phyloP scores from a whole-genome alignment of 1,140 invertebrate genomes.

The Maniola jurtina region DNA sequence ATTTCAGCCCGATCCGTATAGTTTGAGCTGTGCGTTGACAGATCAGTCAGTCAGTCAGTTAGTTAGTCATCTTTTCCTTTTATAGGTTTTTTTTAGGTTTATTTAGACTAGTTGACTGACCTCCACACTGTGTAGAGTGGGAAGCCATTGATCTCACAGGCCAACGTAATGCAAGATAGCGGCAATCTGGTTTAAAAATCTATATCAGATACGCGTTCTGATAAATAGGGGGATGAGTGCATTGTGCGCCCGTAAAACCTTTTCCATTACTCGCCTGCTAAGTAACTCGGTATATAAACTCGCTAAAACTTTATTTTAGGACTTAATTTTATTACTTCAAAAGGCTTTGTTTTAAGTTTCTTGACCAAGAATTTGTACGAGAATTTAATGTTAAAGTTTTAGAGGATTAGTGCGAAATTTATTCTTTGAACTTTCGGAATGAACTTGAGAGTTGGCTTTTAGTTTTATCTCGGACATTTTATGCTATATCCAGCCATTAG shows the following conservation, averaged over 20 bases:
- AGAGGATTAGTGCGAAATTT: constrained; percentile 26
- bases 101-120: no score
- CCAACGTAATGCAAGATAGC: not conserved
- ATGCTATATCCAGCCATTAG: constrained; percentile 2
- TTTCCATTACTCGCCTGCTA: constrained; percentile 24
- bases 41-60: no score
- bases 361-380: constrained; percentile 28
- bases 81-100: no score
- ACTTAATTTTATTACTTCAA: constrained; percentile 31
- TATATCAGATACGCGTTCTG: constrained; percentile 24
- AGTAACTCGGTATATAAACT: constrained; percentile 29
- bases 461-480: constrained; percentile 18
- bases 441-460: constrained; percentile 21
- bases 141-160: no score
- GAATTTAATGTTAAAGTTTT: constrained; percentile 32
- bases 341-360: constrained; percentile 33
- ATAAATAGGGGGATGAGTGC: constrained; percentile 49
- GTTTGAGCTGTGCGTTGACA: no score
- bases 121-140: no score
- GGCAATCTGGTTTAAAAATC: not conserved
- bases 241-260: constrained; percentile 47
- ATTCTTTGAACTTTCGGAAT: constrained; percentile 23
- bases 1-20: no score
- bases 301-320: constrained; percentile 31
- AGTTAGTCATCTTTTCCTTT: no score